phyloP scores from a whole-genome alignment of 2,888 invertebrate species.

The Xiphydria camelus region DNA sequence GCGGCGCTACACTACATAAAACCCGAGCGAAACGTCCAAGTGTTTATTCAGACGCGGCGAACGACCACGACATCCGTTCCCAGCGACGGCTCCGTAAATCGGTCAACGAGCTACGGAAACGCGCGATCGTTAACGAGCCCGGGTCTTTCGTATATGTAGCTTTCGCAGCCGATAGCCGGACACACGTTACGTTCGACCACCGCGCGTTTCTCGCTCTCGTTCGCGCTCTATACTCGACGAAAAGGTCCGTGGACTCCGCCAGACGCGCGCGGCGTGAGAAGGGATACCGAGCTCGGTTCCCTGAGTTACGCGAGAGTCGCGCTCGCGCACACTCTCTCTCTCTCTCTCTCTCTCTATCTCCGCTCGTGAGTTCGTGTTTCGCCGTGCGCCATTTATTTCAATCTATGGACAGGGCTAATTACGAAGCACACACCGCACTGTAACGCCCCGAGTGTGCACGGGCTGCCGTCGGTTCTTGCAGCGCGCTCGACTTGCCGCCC shows the following conservation, averaged over 20 bases:
- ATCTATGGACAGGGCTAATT: conserved; percentile 58
- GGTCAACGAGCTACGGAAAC: conserved; percentile 16
- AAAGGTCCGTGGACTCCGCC: not conserved
- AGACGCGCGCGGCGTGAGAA: conserved; percentile 61
- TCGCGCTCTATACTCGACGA: conserved; percentile 4
- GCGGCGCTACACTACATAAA: no score
- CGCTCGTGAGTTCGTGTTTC: conserved; percentile 24
- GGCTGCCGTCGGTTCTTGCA: not conserved
- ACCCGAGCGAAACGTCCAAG: no score
- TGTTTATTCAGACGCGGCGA: conserved; percentile 9
- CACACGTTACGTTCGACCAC: no score
- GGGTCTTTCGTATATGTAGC: no score
- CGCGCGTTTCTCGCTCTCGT: not conserved
- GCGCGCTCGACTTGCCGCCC: conserved; percentile 1
- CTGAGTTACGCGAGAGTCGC: conserved; percentile 44
- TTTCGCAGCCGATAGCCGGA: no score
- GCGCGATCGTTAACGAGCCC: conserved; percentile 18
- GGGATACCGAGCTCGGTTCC: conserved; percentile 59
- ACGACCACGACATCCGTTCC: conserved; percentile 5
- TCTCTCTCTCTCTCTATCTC: no score
- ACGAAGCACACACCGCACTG: conserved; percentile 37
- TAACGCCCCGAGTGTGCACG: conserved; percentile 14
- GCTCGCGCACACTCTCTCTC: no score
- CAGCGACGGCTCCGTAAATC: conserved; percentile 6
- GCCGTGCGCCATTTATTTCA: conserved; percentile 60